Percentiles rank a stretch among this genome's conserved stretches.
Evolutionary conservation across 2,113 vertebrate genomes (phyloP).

Genomic region (Crypturellus undulatus): DNA sequence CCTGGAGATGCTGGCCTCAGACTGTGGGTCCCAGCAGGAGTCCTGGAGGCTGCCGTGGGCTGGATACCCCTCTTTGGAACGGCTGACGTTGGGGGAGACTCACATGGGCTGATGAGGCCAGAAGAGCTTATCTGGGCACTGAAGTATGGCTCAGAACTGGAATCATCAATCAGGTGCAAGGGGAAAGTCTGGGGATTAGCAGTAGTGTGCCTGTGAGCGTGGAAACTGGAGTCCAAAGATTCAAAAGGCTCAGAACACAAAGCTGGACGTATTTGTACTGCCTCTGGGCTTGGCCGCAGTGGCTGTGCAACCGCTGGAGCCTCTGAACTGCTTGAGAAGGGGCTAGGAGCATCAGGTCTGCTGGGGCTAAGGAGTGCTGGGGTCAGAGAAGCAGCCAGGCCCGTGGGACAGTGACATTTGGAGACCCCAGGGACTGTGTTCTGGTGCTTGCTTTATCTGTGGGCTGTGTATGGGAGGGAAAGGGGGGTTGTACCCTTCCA

Average conservation of each 20-base stretch:
- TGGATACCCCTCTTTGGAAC: accelerated
- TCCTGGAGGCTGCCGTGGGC: not conserved
- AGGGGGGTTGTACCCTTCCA: not conserved
- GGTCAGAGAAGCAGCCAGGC: not conserved
- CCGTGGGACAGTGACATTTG: not conserved
- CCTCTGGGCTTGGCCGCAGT: not conserved
- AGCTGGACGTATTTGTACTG: not conserved
- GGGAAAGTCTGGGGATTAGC: not conserved
- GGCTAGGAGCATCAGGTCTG: not conserved
- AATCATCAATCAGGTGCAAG: not conserved
- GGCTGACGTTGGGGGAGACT: not conserved
- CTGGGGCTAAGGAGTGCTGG: not conserved
- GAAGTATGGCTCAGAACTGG: not conserved
- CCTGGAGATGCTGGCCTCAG: not conserved
- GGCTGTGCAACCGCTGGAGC: not conserved
- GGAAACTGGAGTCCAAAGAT: not conserved
- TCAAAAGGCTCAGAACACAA: not conserved
- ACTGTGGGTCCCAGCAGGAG: not conserved
- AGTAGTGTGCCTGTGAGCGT: not conserved
- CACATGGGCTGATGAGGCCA: accelerated
- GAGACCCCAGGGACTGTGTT: not conserved
- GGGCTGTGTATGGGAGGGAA: not conserved
- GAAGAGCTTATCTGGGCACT: not conserved
- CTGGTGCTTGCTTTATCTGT: too few species aligned
- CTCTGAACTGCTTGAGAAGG: not conserved